Conservation (phyloP, 2,888 invertebrate genomes). For the Thereva nobilitata region DNA sequence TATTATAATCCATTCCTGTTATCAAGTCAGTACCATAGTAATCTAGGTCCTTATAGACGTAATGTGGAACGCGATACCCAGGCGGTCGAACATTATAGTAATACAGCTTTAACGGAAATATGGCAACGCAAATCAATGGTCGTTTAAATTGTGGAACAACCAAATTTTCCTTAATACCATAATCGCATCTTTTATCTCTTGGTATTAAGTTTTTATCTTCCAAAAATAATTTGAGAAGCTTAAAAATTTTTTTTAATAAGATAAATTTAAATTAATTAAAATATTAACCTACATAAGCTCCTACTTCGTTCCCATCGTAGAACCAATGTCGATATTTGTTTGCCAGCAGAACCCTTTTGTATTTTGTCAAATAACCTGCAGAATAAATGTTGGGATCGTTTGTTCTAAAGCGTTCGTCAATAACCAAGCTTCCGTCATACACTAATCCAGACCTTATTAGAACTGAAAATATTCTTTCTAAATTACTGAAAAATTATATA, state of each 20-base stretch:
- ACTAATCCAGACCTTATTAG: conserved; percentile 64
- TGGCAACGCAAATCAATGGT: not conserved
- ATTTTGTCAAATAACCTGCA: conserved; percentile 68
- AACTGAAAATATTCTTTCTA: conserved; percentile 52
- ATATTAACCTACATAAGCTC: conserved; percentile 61
- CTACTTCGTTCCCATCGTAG: conserved; percentile 67
- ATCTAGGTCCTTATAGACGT: not conserved
- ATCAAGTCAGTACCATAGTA: conserved; percentile 1
- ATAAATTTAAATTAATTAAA: conserved; percentile 43
- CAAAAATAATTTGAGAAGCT: conserved; percentile 5
- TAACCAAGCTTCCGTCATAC: conserved; percentile 68
- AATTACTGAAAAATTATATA: too few species aligned
- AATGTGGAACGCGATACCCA: not conserved
- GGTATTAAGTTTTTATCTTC: not conserved
- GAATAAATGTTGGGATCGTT: conserved; percentile 69
- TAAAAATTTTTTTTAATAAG: not conserved
- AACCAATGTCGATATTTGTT: conserved; percentile 61
- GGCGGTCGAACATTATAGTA: not conserved
- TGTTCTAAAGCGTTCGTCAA: conserved; percentile 65
- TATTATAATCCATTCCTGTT: not conserved
- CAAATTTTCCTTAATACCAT: conserved; percentile 53
- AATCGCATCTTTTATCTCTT: conserved; percentile 1
- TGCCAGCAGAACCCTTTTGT: conserved; percentile 65
- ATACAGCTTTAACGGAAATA: not conserved
- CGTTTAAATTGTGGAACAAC: conserved; percentile 52